Conservation (phyloP, 2,113 vertebrate genomes). For the Gallinago undulata region DNA sequence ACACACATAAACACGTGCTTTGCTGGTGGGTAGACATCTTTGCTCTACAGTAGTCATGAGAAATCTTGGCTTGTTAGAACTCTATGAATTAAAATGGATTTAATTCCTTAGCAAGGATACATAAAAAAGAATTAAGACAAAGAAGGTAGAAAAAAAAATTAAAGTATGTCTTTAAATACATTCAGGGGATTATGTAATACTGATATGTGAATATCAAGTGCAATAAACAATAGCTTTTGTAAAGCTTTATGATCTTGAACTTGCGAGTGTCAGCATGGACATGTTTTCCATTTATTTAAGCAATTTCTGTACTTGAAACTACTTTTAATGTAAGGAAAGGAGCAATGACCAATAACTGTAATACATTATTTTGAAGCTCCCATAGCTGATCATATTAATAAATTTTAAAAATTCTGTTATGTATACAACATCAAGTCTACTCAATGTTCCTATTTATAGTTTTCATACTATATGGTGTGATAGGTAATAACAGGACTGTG, state of each 20-base stretch:
- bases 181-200: background rate
- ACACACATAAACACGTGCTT: fast-evolving
- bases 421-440: background rate
- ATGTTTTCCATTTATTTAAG: background rate
- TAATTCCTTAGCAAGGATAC: background rate
- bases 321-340: background rate
- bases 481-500: background rate
- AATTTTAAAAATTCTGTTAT: background rate
- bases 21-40: background rate
- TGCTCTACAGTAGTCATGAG: background rate
- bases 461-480: background rate
- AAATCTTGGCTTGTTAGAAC: background rate
- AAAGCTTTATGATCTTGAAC: background rate
- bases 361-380: background rate
- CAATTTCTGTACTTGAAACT: background rate
- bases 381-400: background rate
- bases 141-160: background rate
- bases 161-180: background rate
- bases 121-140: background rate
- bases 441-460: background rate
- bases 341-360: background rate
- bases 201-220: background rate
- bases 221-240: background rate
- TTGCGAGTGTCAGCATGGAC: background rate
- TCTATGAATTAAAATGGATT: background rate